Base-by-base conservation (phyloP, 2,113 vertebrate species). In the Callipepla squamata region DNA sequence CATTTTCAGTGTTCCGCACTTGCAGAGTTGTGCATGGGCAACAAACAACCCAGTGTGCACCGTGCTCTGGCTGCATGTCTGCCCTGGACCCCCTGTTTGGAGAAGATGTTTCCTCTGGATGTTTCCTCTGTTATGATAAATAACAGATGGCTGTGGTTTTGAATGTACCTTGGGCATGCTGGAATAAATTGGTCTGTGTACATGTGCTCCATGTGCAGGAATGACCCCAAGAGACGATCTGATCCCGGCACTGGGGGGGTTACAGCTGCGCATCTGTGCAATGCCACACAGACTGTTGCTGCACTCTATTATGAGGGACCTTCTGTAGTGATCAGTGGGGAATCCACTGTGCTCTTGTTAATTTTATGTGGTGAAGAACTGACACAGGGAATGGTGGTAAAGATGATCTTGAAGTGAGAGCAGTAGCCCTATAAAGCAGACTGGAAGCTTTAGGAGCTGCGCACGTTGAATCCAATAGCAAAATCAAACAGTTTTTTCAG, bases 11-110 rank as follows among this genome's bases (percentile, higher is more conserved):
- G 2, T 53, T 85, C 40, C 40, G 13, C 1, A 0, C 26, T 44
- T 7, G 7, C 28, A 18, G 42, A 36, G 42, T 65, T 6, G 20
- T 13, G 34, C 8, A 1, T 25, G 47, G 61, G 34, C 32, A 63
- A 45, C n/a, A 22, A 42, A 11, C 1, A 2, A 28, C 28, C 57
- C 6, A 5, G 5, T 3, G 3, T 40, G 6, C 14, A 5, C 11
- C 2, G 7, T 17, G 59, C 25, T 19, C 15, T 20, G 50, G 16
- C 30, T 47, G 28, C 1, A 0, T 14, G 38, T 25, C 16, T 72
- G 14, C 28, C 22, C 47, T 57, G 50, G 11, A 10, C 3, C 3
- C 2, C 6, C 22, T 2, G 1, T 34, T 58, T 51, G 63, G 38
- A 69, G 48, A 16, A 34, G 36, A 26, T 50, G 42, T 18, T 32